Evolutionary conservation across 2,797 vertebrate species (phyloP), one percentile per base, ranked within the genome.

Genomic region (Clarias laeviceps): DNA sequence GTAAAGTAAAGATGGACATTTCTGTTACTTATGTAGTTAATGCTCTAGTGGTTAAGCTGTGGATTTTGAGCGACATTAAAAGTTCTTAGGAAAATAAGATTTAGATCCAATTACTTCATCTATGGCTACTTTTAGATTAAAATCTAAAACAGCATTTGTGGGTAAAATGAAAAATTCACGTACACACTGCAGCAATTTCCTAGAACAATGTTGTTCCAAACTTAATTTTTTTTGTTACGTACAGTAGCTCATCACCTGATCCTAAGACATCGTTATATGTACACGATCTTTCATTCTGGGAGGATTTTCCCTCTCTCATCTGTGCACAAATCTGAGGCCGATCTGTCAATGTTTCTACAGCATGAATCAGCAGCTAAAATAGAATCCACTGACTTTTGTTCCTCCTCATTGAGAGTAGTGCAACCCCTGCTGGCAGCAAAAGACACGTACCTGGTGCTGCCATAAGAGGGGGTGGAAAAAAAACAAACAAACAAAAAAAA

Each of bases 351-450:
- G 22, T 37, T 22, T 5, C 29, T 85, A 66, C 68, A 81, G 79
- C 45, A 57, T 56, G 40, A 85, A 85, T 54, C 62, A 85, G 84
- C 79, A 68, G 61, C 73, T 85, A 22, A 76, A 77, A 85, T 59
- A 37, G 82, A 73, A 62, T 68, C 57, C 45, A 56, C 27, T 66
- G 61, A 64, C 61, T 64, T 34, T 14, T 45, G 40, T 45, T 15
- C 14, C 54, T n/a, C 50, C 73, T n/a, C 59, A 40, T 0, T 20
- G 68, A 24, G 34, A 80, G 29, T 85, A 80, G 66, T 79, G 77
- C 54, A 85, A 34, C 77, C 34, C 84, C 56, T 66, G 40, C 79
- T 85, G 72, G 79, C 69, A 85, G 84, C 84, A 85, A 74, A 81
- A 85, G 37, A 18, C 45, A 66, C 14, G n/a, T 73, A 45, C 29